Percentiles rank a stretch among this genome's conserved stretches.
phyloP scores from a whole-genome alignment of 2,888 invertebrate genomes.

The Clistopyga incitator region DNA sequence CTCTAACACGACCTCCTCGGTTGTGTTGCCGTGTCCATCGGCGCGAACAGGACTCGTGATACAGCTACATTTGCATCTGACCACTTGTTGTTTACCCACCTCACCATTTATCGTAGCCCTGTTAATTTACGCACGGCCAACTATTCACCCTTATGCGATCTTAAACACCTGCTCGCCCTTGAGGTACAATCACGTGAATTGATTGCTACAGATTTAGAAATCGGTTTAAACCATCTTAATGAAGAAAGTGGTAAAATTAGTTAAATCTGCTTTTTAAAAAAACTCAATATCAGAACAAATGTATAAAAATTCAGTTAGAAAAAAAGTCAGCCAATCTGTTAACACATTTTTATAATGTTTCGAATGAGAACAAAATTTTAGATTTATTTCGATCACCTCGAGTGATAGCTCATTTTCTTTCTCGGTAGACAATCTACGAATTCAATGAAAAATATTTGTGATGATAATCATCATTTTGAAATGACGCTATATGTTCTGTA shows the following conservation, averaged over 20 bases:
- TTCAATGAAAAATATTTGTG: too few relatives aligned
- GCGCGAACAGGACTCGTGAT: conserved; percentile 5
- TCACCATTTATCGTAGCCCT: not conserved
- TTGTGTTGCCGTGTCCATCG: not conserved
- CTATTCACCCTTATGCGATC: not conserved
- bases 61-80: conserved; percentile 1
- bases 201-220: not conserved
- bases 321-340: too few relatives aligned
- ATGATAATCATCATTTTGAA: not conserved
- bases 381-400: too few relatives aligned
- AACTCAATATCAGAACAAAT: too few relatives aligned
- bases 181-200: not conserved
- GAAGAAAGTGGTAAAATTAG: too few relatives aligned
- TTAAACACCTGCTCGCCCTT: not conserved
- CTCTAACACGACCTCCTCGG: not conserved
- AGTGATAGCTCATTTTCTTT: too few relatives aligned
- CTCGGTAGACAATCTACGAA: too few relatives aligned
- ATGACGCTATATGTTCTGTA: not conserved
- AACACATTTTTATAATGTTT: too few relatives aligned
- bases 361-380: too few relatives aligned
- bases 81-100: conserved; percentile 23
- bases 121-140: conserved; percentile 10
- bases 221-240: too few relatives aligned
- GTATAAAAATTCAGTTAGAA: too few relatives aligned
- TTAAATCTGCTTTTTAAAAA: too few relatives aligned